Conservation (phyloP, 1,140 invertebrate species). For the Procambarus clarkii region DNA sequence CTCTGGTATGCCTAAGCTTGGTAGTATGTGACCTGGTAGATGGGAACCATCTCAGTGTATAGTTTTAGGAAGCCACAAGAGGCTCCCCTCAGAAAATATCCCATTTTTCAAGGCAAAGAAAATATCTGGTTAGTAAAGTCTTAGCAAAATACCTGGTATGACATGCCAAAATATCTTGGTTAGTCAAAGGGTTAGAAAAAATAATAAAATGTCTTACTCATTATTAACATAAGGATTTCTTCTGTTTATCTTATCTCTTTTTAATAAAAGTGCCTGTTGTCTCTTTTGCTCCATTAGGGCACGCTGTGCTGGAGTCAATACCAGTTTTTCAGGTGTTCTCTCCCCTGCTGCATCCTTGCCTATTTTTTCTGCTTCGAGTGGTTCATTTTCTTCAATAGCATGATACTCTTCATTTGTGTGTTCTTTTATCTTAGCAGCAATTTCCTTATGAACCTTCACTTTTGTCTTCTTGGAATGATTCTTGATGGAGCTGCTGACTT, state of each 20-base stretch:
- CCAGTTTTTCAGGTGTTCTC: background rate
- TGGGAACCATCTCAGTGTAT: too few relatives aligned
- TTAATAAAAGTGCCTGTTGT: conserved; percentile 14
- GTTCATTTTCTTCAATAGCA: background rate
- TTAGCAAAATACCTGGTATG: too few relatives aligned
- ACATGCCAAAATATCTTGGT: too few relatives aligned
- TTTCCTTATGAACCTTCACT: background rate
- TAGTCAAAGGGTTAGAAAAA: background rate
- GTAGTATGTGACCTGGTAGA: too few relatives aligned
- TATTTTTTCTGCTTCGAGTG: background rate
- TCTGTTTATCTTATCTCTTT: conserved; percentile 16
- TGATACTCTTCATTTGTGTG: background rate
- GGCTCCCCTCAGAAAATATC: too few relatives aligned
- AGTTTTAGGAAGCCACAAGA: too few relatives aligned
- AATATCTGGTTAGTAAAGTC: too few relatives aligned
- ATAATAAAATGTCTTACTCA: conserved; percentile 15
- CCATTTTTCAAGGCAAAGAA: too few relatives aligned
- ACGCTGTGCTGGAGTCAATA: conserved; percentile 17
- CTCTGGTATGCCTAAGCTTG: too few relatives aligned
- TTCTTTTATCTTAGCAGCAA: background rate
- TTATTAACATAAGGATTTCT: conserved; percentile 20
- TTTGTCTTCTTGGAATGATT: background rate
- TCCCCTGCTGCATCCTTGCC: background rate
- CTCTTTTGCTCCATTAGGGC: conserved; percentile 11
- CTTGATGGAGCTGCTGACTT: background rate